Evolutionary conservation across 2,113 vertebrate species (phyloP), one percentile per base, ranked within the genome.

Genomic region (Hipposideros armiger): DNA sequence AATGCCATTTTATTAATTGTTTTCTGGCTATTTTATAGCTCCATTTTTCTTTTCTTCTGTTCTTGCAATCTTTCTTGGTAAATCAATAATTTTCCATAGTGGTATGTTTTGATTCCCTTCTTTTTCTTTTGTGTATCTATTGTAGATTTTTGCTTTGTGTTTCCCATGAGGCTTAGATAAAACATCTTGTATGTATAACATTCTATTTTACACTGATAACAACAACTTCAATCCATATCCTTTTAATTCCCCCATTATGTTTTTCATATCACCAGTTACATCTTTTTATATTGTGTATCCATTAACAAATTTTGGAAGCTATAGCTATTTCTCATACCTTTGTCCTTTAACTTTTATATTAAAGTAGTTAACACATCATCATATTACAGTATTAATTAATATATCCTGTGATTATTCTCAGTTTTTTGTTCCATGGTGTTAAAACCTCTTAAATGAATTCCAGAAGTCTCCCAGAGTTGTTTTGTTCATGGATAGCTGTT

Each of bases 231-330:
- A 47, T 56, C 36, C n/a, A 19, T 77, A 74, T 28, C 6, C 60
- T 77, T 92, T 92, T 77, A 85, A 15, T 66, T 83, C 28, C n/a
- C 36, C 2, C 10, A 30, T 85, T 76, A 66, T 62, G 24, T 73
- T 72, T 87, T 42, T 87, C 4, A 87, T 87, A 52, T 80, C 73
- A 72, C 10, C 45, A 54, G 67, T 54, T 81, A 32, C 5, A 81
- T 7, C 52, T 70, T 88, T 81, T 88, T 81, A 81, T 64, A 64
- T 52, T 81, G 66, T 81, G 19, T 70, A 52, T 87, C 56, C 74
- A 73, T 88, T 88, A 94, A 87, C 66, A 81, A 72, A 54, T 4
- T 64, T 14, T 45, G 54, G 66, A 94, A 64, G n/a, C n/a, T 72
- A 62, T 20, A 73, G 19, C n/a, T 94, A 32, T 72, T 73, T 87